phyloP scores from a whole-genome alignment of 2,888 invertebrate species.

The Parnassius apollo region DNA sequence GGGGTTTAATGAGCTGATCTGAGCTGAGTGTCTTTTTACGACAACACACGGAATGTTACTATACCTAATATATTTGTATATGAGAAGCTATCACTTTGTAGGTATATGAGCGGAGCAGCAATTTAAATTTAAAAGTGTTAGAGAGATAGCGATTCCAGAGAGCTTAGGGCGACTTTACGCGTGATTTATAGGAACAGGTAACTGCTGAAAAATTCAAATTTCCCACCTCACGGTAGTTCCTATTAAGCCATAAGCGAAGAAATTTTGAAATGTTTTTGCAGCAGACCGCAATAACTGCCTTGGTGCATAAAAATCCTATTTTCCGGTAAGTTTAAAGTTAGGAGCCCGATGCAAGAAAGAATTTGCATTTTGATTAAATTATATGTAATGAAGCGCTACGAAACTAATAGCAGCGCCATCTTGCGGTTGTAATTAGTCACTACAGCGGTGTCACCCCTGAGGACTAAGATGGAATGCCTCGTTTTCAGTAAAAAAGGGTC shows the following conservation, averaged over 20 bases:
- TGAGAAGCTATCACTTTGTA: too few species aligned
- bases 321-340: constrained; percentile 1
- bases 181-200: constrained; percentile 78
- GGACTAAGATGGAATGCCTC: too few species aligned
- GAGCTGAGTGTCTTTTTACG: too few species aligned
- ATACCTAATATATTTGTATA: too few species aligned
- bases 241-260: constrained; percentile 44
- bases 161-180: constrained; percentile 72
- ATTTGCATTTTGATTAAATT: too few species aligned
- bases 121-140: constrained; percentile 78
- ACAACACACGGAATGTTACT: too few species aligned
- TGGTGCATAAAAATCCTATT: constrained; percentile 12
- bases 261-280: constrained; percentile 50
- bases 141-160: constrained; percentile 62
- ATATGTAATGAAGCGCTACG: too few species aligned
- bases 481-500: too few species aligned
- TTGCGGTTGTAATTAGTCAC: too few species aligned
- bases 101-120: constrained; percentile 33
- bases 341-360: not conserved
- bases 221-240: constrained; percentile 48
- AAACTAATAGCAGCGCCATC: too few species aligned
- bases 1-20: too few species aligned
- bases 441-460: too few species aligned
- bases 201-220: constrained; percentile 79
- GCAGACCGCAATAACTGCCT: constrained; percentile 54